Conservation (phyloP, 1,140 invertebrate species). For the Drosophila kurseongensis region DNA sequence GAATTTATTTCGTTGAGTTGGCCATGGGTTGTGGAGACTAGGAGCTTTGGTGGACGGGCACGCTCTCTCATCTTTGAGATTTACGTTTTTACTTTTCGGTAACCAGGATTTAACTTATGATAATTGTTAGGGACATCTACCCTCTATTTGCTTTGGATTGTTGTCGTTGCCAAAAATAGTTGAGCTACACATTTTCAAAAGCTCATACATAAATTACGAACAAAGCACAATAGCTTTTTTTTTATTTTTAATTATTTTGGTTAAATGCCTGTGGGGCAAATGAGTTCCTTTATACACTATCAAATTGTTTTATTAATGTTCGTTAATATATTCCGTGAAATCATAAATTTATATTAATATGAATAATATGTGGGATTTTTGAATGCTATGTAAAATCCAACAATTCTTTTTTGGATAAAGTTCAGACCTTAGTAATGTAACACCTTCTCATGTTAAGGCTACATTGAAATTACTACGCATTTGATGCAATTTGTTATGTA, state of each 20-base stretch:
- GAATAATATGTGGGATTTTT: no score
- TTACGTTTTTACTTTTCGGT: constrained; percentile 25
- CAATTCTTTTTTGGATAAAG: no score
- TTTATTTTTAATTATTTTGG: constrained; percentile 1
- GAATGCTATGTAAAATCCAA: no score
- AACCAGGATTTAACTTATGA: constrained; percentile 29
- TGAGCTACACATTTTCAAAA: neutral
- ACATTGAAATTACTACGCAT: no score
- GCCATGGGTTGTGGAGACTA: constrained; percentile 11
- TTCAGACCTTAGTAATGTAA: no score
- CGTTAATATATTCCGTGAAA: no score
- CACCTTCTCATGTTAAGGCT: no score
- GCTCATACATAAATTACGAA: constrained; percentile 18
- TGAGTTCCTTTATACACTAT: constrained; percentile 3
- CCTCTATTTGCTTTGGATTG: neutral
- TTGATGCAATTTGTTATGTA: no score
- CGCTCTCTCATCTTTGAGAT: constrained; percentile 22
- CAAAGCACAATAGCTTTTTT: constrained; percentile 3
- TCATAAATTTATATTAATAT: no score
- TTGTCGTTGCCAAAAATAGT: constrained; percentile 20
- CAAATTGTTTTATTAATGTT: no score
- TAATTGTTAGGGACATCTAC: constrained; percentile 16
- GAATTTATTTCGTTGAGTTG: constrained; percentile 77
- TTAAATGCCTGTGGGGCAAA: constrained; percentile 20
- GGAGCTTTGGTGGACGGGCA: constrained; percentile 1